These are phyloP conservation scores for Cephonodes hylas DNA, from an alignment of 2,888 invertebrate genomes.

Conservation along the genomic window DNA sequence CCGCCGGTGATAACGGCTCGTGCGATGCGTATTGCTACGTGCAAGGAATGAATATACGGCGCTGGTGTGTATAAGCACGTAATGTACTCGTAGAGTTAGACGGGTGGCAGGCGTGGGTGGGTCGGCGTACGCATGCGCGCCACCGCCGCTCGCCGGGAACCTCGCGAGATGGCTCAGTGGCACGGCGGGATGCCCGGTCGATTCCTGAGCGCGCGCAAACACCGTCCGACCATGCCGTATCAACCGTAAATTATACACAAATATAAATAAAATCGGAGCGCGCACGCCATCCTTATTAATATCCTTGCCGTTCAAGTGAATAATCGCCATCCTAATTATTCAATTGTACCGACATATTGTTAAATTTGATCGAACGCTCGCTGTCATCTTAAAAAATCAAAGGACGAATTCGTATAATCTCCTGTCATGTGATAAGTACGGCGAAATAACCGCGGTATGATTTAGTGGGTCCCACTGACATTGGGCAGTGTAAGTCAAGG, in stretches of 20 bases:
- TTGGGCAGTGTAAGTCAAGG: conserved; percentile 14
- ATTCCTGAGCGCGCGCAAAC: conserved; percentile 68
- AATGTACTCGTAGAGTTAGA: conserved; percentile 18
- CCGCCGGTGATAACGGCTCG: conserved; percentile 28
- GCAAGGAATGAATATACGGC: conserved; percentile 4
- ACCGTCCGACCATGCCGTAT: conserved; percentile 44
- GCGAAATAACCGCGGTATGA: conserved; percentile 16
- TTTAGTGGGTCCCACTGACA: conserved; percentile 26
- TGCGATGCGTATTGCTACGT: conserved; percentile 37
- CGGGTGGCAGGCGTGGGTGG: conserved; percentile 40
- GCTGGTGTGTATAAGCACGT: conserved; percentile 9
- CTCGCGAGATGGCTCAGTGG: conserved; percentile 70
- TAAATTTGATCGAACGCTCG: conserved; percentile 1
- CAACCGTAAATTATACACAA: conserved; percentile 48
- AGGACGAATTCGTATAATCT: conserved; percentile 48
- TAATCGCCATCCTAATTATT: conserved; percentile 1
- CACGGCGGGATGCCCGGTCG: conserved; percentile 77
- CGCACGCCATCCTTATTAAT: conserved; percentile 9
- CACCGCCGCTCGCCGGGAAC: conserved; percentile 53
- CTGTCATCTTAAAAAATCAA: conserved; percentile 37
- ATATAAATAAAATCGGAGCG: conserved; percentile 31
- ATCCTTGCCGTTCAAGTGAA: conserved; percentile 5
- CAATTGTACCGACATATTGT: conserved; percentile 10
- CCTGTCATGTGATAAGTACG: conserved; percentile 45
- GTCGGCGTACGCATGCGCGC: conserved; percentile 61